Conservation (phyloP, 2,888 invertebrate genomes). For the Eupithecia exiguata region DNA sequence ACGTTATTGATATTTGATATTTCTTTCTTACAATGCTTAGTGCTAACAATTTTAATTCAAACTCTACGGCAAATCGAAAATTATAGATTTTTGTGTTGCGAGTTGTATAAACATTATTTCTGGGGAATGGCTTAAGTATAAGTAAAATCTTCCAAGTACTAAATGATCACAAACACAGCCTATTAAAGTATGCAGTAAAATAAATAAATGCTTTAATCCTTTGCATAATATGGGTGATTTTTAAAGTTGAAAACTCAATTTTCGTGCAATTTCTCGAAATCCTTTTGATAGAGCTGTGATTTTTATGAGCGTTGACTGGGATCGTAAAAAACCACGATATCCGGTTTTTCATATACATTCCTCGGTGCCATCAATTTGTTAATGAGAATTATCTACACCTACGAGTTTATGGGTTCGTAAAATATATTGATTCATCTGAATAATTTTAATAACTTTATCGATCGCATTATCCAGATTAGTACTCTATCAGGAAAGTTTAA, state of each 20-base stretch:
- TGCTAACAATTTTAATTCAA: too few relatives aligned
- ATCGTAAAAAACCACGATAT: slow-evolving; percentile 41
- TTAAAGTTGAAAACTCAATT: slow-evolving; percentile 14
- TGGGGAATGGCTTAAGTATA: not conserved
- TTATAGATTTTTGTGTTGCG: too few relatives aligned
- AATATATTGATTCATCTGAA: slow-evolving; percentile 11
- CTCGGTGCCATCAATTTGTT: slow-evolving; percentile 37
- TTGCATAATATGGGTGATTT: not conserved
- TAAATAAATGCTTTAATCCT: not conserved
- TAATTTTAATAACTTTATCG: slow-evolving; percentile 1
- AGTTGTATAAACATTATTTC: too few relatives aligned
- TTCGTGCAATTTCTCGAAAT: slow-evolving; percentile 9
- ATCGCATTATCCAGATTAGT: not conserved
- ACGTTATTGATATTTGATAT: too few relatives aligned
- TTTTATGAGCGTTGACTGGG: slow-evolving; percentile 29
- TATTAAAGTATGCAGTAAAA: not conserved
- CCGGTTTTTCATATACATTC: slow-evolving; percentile 38
- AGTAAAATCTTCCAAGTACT: not conserved
- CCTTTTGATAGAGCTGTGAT: slow-evolving; percentile 17
- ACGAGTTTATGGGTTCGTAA: slow-evolving; percentile 26
- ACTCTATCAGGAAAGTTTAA: not conserved
- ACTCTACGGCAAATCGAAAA: too few relatives aligned
- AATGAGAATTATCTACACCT: slow-evolving; percentile 35
- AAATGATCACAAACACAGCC: not conserved
- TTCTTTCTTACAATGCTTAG: too few relatives aligned